Conservation (phyloP, 2,888 invertebrate genomes). For the Acanthosepion lycidas region DNA sequence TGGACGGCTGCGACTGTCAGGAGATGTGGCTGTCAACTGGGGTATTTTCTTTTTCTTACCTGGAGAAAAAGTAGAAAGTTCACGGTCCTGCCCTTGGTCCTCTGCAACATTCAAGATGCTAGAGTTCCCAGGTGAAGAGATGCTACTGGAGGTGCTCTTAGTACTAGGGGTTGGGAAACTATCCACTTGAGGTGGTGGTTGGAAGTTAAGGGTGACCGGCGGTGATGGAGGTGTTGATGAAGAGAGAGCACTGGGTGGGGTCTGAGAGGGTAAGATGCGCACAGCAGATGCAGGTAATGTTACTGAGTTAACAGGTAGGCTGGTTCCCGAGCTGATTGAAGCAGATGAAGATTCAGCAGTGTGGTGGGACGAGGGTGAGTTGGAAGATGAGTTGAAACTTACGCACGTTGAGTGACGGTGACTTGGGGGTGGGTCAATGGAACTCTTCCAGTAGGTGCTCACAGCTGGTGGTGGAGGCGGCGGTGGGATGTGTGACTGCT, state of each 20-base stretch:
- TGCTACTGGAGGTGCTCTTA: conserved; percentile 24
- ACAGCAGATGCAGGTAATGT: conserved; percentile 41
- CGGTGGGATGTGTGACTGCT: conserved; percentile 42
- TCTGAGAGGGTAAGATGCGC: conserved; percentile 36
- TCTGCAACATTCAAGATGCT: conserved; percentile 41
- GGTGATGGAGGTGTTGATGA: conserved; percentile 42
- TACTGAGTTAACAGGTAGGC: conserved; percentile 21
- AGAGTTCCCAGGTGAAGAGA: conserved; percentile 4
- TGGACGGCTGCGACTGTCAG: conserved; percentile 46
- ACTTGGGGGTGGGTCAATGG: conserved; percentile 23
- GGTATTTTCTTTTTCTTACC: conserved; percentile 38
- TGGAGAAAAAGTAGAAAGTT: conserved; percentile 35
- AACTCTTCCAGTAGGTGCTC: conserved; percentile 17
- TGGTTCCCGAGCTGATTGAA: conserved; percentile 1
- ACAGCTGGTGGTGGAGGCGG: conserved; percentile 48
- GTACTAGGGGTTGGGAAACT: background rate
- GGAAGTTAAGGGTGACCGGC: conserved; percentile 8
- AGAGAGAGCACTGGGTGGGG: conserved; percentile 23
- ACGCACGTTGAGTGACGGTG: conserved; percentile 47
- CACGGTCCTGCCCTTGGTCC: background rate
- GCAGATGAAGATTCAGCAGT: conserved; percentile 40
- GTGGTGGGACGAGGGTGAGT: conserved; percentile 23
- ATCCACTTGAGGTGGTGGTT: background rate
- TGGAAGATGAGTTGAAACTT: conserved; percentile 47
- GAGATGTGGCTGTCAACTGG: conserved; percentile 34